Conservation (phyloP, 2,888 invertebrate species). For the Rhagonycha fulva region DNA sequence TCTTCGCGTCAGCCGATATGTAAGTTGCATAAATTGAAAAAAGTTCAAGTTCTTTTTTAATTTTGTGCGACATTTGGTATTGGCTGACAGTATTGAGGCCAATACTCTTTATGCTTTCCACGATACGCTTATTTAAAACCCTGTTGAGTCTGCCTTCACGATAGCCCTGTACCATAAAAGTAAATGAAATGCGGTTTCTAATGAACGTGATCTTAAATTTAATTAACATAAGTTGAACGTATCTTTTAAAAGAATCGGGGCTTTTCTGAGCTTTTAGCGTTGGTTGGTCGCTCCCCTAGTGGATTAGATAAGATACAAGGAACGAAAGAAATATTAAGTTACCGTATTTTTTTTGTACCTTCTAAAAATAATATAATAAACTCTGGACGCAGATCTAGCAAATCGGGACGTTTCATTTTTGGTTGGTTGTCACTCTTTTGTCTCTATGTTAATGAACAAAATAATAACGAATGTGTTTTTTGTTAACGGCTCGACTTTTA, state of each 20-base stretch:
- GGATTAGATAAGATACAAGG: background rate
- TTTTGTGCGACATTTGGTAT: background rate
- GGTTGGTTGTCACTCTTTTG: slow-evolving; percentile 7
- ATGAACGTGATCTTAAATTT: slow-evolving; percentile 16
- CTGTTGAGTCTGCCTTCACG: slow-evolving; percentile 1
- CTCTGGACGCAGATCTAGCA: background rate
- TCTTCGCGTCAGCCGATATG: background rate
- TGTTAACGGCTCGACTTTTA: slow-evolving; percentile 16
- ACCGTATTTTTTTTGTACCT: background rate
- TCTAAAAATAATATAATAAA: background rate
- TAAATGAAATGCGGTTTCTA: slow-evolving; percentile 1
- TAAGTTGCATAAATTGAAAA: background rate
- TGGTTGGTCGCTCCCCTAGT: background rate
- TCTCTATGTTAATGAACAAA: slow-evolving; percentile 18
- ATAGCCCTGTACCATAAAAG: slow-evolving; percentile 2
- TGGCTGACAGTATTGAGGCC: background rate
- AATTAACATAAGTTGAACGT: slow-evolving; percentile 16
- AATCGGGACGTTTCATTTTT: slow-evolving; percentile 13
- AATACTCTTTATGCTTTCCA: background rate
- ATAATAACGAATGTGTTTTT: slow-evolving; percentile 8
- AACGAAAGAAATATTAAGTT: slow-evolving; percentile 7
- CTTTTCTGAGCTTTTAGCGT: background rate
- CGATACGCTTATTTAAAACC: slow-evolving; percentile 1
- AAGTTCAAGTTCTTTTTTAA: background rate
- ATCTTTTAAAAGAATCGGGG: background rate